Base-by-base conservation (phyloP, 2,113 vertebrate species). In the Erpornis zantholeuca region DNA sequence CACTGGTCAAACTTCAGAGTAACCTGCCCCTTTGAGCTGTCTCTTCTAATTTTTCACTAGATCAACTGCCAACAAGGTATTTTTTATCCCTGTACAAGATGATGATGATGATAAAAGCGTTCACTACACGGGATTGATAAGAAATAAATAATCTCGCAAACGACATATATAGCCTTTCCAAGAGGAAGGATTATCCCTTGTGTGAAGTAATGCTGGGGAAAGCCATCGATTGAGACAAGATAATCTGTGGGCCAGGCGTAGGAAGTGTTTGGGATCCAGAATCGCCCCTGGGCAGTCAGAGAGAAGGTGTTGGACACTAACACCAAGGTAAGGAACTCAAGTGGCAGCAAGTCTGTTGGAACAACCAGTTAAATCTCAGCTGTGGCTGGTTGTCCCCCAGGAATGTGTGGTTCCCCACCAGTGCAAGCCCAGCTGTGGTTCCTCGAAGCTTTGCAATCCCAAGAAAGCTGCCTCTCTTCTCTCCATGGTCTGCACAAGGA, bases 1-100 rank as follows among this genome's bases (percentile, higher is more conserved):
- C 64, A 25, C 63, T 73, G 64, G 72, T 90, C 68, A 82, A 61
- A 78, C 61, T 76, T 86, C 52, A 60, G 77, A 63, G 49, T 49
- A 78, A 86, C 77, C 64, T 91, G 60, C 21, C 20, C 23, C 88
- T 90, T 49, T 81, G 80, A 88, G 64, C 31, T 84, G n/a, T 6
- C 61, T 78, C 52, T 88, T 94, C 90, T 57, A 86, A 82, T 78
- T 90, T 95, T 92, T 81, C 31, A 12, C 49, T 72, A 50, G 64
- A 86, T 78, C 71, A 86, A 9, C 79, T 88, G 72, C 76, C 56
- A 90, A 49, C 29, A 35, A 73, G 82, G 6, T 72, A 24, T 82
- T 75, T 96, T 97, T 77, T 86, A 86, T 88, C 61, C 81, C 23
- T 35, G 23, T 59, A 50, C n/a, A 78, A 86, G 65, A 52, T 33